Evolutionary conservation across 1,140 invertebrate species (phyloP).

Genomic region (Nymphalis io): DNA sequence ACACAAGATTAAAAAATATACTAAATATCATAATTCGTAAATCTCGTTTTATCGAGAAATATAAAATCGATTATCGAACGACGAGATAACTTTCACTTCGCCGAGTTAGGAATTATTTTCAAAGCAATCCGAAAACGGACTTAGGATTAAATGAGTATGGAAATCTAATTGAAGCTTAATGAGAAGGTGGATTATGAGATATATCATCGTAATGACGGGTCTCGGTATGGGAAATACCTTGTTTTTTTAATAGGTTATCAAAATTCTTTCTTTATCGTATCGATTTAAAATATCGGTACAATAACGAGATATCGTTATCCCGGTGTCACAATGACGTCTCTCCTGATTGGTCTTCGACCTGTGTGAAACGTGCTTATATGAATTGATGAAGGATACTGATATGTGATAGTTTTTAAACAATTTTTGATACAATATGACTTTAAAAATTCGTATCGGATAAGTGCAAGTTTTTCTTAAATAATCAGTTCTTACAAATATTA

Average conservation of each 20-base stretch:
- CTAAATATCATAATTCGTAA: conserved; percentile 10
- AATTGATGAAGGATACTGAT: neutral
- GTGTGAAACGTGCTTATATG: neutral
- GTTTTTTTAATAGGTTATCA: conserved; percentile 25
- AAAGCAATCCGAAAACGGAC: conserved; percentile 24
- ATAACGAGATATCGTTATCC: conserved; percentile 20
- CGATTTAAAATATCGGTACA: conserved; percentile 17
- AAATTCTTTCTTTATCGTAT: conserved; percentile 30
- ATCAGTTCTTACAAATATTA: too few species aligned
- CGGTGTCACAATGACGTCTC: conserved; percentile 2
- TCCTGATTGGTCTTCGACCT: conserved; percentile 1
- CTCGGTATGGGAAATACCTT: conserved; percentile 21
- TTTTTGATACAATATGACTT: too few species aligned
- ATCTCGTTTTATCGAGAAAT: conserved; percentile 7
- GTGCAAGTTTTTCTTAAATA: too few species aligned
- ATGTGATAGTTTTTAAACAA: too few species aligned
- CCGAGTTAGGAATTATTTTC: conserved; percentile 18
- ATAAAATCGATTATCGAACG: conserved; percentile 24
- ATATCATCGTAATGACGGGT: conserved; percentile 33
- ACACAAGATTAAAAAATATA: conserved; percentile 4
- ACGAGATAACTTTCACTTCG: conserved; percentile 31
- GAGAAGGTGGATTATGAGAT: conserved; percentile 38
- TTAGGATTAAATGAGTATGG: conserved; percentile 17
- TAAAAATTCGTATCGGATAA: too few species aligned
- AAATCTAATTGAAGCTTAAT: conserved; percentile 38